Conservation (phyloP, 2,888 invertebrate species). For the Clostera curtula region DNA sequence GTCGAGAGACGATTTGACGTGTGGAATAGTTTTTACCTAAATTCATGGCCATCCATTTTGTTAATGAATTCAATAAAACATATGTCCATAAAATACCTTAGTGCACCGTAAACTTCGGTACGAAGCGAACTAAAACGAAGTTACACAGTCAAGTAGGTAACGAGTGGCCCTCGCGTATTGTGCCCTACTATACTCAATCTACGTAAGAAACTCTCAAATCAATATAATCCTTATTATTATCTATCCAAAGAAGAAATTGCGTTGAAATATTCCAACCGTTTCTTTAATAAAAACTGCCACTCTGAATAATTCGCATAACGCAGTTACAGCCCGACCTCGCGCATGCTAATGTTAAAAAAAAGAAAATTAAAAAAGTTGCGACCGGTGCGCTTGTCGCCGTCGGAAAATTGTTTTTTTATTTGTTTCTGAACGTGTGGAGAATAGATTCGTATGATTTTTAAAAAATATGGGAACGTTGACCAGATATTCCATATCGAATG, state of each 20-base stretch:
- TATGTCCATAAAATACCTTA: constrained; percentile 23
- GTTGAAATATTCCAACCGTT: constrained; percentile 4
- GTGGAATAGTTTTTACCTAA: no score
- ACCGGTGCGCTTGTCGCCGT: constrained; percentile 30
- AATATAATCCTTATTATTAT: constrained; percentile 7
- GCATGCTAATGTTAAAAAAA: constrained; percentile 58
- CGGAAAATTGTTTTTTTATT: constrained; percentile 38
- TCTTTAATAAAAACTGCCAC: constrained; percentile 14
- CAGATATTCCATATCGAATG: no score
- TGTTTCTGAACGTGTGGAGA: constrained; percentile 14
- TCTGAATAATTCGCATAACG: constrained; percentile 43
- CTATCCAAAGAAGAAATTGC: constrained; percentile 9
- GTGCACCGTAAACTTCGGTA: constrained; percentile 24
- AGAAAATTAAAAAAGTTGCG: constrained; percentile 33
- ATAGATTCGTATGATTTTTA: no score
- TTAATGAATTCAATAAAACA: neutral
- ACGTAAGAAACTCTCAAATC: constrained; percentile 14
- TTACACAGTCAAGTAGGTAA: constrained; percentile 73
- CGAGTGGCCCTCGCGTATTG: constrained; percentile 61
- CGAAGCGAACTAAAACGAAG: constrained; percentile 60
- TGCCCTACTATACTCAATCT: constrained; percentile 36
- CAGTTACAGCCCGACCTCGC: constrained; percentile 52
- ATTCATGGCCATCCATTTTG: no score
- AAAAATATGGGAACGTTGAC: no score
- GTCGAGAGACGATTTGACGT: no score